Evolutionary conservation across 2,113 vertebrate genomes (phyloP).

Genomic region (Oncorhynchus gorbuscha): DNA sequence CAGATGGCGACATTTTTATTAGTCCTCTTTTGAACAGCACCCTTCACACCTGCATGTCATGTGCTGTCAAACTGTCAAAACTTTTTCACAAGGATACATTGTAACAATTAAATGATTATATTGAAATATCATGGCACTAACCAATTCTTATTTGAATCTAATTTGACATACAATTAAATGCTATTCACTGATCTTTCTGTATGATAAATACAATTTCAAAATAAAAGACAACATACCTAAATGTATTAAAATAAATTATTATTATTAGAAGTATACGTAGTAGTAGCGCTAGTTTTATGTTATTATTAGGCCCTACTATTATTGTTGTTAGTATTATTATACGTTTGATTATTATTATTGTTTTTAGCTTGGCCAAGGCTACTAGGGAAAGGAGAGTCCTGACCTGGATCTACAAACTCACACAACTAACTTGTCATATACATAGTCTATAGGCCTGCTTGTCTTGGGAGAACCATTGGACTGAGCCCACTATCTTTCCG

Average conservation of each 20-base stretch:
- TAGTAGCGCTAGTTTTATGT: not conserved
- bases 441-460: not conserved
- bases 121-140: too few relatives aligned
- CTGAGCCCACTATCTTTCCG: constrained; percentile 64
- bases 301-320: not conserved
- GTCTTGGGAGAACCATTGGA: constrained; percentile 15
- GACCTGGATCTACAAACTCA: not conserved
- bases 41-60: not conserved
- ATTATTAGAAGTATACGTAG: not conserved
- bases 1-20: constrained; percentile 38
- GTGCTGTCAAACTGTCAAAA: constrained; percentile 12
- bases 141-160: too few relatives aligned
- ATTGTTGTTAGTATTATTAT: not conserved
- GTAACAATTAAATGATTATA: not conserved
- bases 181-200: too few relatives aligned
- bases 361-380: not conserved
- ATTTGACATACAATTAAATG: too few relatives aligned
- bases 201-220: too few relatives aligned
- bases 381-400: not conserved
- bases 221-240: too few relatives aligned
- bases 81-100: not conserved
- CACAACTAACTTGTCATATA: not conserved
- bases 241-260: too few relatives aligned
- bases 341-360: not conserved
- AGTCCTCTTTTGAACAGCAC: not conserved